Evolutionary conservation across 2,888 invertebrate genomes (phyloP).

Genomic region (Harpalus rufipes): DNA sequence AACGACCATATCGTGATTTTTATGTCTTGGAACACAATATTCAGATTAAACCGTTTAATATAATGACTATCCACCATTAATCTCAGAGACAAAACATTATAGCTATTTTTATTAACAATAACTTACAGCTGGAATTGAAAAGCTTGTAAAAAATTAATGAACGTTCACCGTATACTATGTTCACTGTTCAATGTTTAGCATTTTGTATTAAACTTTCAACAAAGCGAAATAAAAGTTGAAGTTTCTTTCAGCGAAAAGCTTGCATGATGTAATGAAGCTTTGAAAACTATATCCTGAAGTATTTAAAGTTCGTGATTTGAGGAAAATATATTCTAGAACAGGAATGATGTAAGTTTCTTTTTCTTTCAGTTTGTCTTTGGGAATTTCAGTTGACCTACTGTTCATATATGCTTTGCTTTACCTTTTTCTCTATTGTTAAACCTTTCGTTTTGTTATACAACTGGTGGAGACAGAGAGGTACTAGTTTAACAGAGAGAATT

Average conservation of each 20-base stretch:
- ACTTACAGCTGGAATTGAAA: constrained; percentile 7
- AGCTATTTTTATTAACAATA: constrained; percentile 42
- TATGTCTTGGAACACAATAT: not conserved
- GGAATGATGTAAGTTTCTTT: not conserved
- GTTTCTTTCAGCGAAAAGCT: not conserved
- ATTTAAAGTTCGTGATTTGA: not conserved
- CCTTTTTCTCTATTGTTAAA: not conserved
- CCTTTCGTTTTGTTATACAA: not conserved
- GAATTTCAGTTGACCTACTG: not conserved
- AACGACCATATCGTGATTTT: constrained; percentile 2
- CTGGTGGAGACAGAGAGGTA: not conserved
- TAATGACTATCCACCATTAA: constrained; percentile 21
- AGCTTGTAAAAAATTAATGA: constrained; percentile 25
- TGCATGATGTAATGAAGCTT: too few relatives aligned
- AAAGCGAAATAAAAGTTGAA: not conserved
- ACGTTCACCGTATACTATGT: not conserved
- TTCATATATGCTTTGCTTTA: not conserved
- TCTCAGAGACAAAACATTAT: constrained; percentile 38
- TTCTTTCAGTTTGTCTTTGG: not conserved
- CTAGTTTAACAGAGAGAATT: not conserved
- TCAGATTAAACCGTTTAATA: constrained; percentile 23
- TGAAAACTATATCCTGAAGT: too few relatives aligned
- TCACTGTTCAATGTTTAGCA: not conserved
- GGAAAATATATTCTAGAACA: not conserved
- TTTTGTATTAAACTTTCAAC: not conserved